Evolutionary conservation across 2,113 vertebrate species (phyloP), one percentile per base, ranked within the genome.

Genomic region (Mastomys natalensis): DNA sequence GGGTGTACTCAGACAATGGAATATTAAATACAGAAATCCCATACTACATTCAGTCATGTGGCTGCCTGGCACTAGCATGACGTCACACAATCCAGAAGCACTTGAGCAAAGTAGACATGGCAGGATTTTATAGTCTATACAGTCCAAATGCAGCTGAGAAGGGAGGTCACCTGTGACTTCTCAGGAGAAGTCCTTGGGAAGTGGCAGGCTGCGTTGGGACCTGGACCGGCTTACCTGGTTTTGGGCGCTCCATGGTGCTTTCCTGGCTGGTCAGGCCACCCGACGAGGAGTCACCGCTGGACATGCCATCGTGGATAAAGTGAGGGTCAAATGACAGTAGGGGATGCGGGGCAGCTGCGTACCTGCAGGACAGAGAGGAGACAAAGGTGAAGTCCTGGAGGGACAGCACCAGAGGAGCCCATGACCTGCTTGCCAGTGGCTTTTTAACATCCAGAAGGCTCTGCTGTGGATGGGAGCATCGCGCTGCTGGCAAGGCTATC

Each of bases 231-330:
- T 90, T 98, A 99, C 99, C 99, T 68, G 99, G 98, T 97, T 99
- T 99, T 97, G 98, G 98, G 81, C 99, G 98, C 96, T 99, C 99
- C 98, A 99, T 99, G 62, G 99, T 99, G 98, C 99, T 99, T 5
- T 99, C 99, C 98, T 99, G 99, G 95, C 99, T 99, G 94, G 99
- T 99, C 96, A 99, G 98, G 80, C 98, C 98, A 0, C 99, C 99
- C 0, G 99, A 99, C 0, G 99, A 99, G 12, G 99, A 99, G 64
- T 99, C 99, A 1, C 99, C 99, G 21, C 99, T 99, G 68, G 99
- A 99, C 55, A 96, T 97, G 51, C 98, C 97, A 31, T 99, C 99
- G 1, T 98, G 98, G 82, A 96, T 95, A n/a, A 98, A 98, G 94
- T 99, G 99, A 5, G 99, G 98, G 29, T 99, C 99, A 5, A 98